Evolutionary conservation across 1,140 invertebrate species (phyloP), one percentile per base, ranked within the genome.

Genomic region (Eufriesea mexicana): DNA sequence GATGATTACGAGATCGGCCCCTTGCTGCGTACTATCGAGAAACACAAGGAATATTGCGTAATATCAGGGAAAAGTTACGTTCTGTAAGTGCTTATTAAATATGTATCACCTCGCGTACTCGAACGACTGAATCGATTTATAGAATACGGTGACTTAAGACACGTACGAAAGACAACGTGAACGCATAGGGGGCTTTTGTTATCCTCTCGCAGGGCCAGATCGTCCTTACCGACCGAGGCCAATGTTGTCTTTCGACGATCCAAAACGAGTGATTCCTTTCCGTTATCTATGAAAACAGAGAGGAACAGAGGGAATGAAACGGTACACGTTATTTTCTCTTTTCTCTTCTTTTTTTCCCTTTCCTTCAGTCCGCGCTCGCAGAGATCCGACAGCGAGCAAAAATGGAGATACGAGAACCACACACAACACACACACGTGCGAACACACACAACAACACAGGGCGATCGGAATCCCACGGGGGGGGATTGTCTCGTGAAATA

Each of bases 401-500:
- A 35, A 20, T 66, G 45, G 64, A 64, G 16, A 54, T 57, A 42
- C 68, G n/a, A 70, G 4, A 25, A 20, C 12, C 47, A 28, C 35
- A n/a, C 7, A 71, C 55, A 49, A 55, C 51, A 47, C 59, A 47
- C 42, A 47, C 23, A 54, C 23, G 42, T 9, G 23, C 42, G 59
- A 6, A 42, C 18, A 62, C 18, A 45, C 35, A 4, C 35, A 4
- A 35, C 25, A 73, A 57, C 18, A 54, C 61, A 55, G 20, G 6
- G 35, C 54, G 66, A 25, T 78, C 9, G 42, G 5, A 35, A 18
- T 64, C 62, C 45, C 45, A 14, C 25, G 28, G 23, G 16, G 67
- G 45, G 35, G n/a, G 79, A 59, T 67, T 25, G 45, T 18, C 73
- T 12, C 54, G 64, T 76, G 61, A 75, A 35, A 83, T 86, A 88